Conservation (phyloP, 1,140 invertebrate species). For the Formica exsecta region DNA sequence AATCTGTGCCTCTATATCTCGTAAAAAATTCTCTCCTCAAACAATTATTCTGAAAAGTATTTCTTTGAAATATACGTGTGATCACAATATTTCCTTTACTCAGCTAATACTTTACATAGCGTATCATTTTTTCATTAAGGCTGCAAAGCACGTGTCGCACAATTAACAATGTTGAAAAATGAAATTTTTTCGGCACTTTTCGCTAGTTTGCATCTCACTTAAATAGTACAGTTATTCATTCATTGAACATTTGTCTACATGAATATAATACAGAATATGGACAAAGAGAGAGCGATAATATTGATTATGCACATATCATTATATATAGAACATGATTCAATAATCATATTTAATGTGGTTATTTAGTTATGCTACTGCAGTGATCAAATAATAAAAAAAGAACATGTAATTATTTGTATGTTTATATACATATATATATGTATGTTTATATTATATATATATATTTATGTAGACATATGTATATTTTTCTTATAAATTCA, state of each 20-base stretch:
- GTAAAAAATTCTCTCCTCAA: not conserved
- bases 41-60: not conserved
- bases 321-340: constrained; percentile 50
- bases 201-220: constrained; percentile 66
- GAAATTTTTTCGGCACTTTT: constrained; percentile 73
- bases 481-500: constrained; percentile 72
- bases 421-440: constrained; percentile 10
- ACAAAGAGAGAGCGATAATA: constrained; percentile 62
- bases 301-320: constrained; percentile 68
- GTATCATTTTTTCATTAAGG: constrained; percentile 63
- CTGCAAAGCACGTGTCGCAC: constrained; percentile 65
- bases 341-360: constrained; percentile 52
- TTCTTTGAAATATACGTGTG: not conserved
- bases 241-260: constrained; percentile 76
- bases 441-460: constrained; percentile 32
- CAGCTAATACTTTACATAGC: constrained; percentile 31
- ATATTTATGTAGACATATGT: constrained; percentile 68
- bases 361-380: constrained; percentile 64
- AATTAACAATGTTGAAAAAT: constrained; percentile 72
- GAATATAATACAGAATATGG: constrained; percentile 77
- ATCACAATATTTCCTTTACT: constrained; percentile 33
- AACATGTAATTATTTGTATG: not conserved
- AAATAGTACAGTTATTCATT: constrained; percentile 69
- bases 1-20: constrained; percentile 66
- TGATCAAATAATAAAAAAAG: constrained; percentile 63